Base-by-base conservation (phyloP, 2,113 vertebrate species). In the Forbesichthys papilliferus region DNA sequence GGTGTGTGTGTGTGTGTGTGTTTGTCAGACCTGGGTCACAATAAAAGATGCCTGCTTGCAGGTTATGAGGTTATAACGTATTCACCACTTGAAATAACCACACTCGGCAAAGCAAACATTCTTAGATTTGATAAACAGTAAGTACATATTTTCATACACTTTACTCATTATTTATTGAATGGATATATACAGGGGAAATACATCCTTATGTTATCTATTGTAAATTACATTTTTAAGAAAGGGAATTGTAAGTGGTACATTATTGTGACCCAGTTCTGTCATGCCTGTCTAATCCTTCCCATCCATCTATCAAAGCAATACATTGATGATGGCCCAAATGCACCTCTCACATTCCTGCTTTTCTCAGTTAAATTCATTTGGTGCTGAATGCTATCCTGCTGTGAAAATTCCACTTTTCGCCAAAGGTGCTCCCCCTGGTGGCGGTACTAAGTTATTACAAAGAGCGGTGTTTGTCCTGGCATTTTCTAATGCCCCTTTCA, bases 1-100 rank as follows among this genome's bases (percentile, higher is more conserved):
- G 69, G 62, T 61, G 55, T 69, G 48, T 64, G 68, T 68, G 55
- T 64, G 67, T 64, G 71, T 70, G 56, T 47, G 62, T 71, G 59
- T 64, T 20, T 79, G 84, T 83, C 83, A 89, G 86, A 87, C 55
- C 87, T 84, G 84, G 78, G 83, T 89, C 82, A 71, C 62, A 77
- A 34, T 48, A 71, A 63, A 27, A 75, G 27, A 57, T 62, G 2
- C 27, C 12, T 3, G 2, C 13, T 52, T 11, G 49, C 3, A 27
- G 27, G 11, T 52, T 52, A 14, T 52, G 6, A 52, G 11, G 3
- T 52, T 9, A 48, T 48, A 5, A 48, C 1, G 18, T 14, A 46
- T 33, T 9, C 18, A 27, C 10, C 55, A 20, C 3, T 10, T 33
- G 55, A 54, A 54, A 54, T n/a, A 12, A 52, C 11, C 49, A 52